phyloP scores from a whole-genome alignment of 2,113 vertebrate genomes.

The Indicator maculatus region DNA sequence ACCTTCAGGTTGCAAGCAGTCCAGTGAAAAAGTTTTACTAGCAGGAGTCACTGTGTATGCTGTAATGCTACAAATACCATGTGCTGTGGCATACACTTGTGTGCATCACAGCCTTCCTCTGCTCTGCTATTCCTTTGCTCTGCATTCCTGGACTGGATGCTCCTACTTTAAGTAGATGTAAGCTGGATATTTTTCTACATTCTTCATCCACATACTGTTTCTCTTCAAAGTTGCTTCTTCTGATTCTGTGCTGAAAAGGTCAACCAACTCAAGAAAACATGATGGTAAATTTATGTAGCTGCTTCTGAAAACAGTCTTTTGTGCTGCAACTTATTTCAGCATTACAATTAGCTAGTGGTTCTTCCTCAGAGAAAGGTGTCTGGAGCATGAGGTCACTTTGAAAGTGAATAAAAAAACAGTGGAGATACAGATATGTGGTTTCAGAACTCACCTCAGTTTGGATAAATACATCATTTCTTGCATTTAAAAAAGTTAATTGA shows the following conservation, averaged over 20 bases:
- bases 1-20: not conserved
- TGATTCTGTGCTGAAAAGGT: not conserved
- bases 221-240: not conserved
- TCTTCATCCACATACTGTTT: not conserved
- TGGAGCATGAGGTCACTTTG: not conserved
- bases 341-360: not conserved
- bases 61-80: not conserved
- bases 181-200: not conserved
- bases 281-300: not conserved
- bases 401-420: not conserved
- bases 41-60: not conserved
- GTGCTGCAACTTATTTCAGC: not conserved
- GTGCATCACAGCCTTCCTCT: not conserved
- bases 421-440: not conserved
- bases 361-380: not conserved
- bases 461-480: not conserved
- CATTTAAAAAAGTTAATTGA: fast-evolving
- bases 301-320: not conserved
- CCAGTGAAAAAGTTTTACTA: not conserved
- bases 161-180: not conserved
- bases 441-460: not conserved
- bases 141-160: not conserved
- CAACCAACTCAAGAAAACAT: not conserved
- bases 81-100: not conserved
- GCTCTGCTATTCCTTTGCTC: not conserved